Evolutionary conservation across 2,888 invertebrate species (phyloP).

Genomic region (Cheilosia variabilis): DNA sequence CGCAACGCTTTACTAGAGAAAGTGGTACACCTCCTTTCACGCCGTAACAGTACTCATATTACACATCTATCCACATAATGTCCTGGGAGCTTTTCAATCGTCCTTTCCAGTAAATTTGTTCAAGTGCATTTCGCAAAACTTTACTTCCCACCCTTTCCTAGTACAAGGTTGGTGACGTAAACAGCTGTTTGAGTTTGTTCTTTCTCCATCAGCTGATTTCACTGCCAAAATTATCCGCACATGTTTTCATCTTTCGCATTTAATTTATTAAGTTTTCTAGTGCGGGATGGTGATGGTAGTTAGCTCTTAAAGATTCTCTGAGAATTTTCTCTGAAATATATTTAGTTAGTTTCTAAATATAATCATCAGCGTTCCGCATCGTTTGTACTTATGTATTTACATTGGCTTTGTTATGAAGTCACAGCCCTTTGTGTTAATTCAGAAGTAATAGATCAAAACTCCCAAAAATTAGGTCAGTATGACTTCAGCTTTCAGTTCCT

Average conservation of each 20-base stretch:
- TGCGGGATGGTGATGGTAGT: slow-evolving; percentile 13
- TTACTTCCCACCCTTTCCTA: neutral
- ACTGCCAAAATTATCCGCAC: slow-evolving; percentile 10
- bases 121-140: neutral
- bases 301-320: neutral
- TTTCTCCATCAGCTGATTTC: slow-evolving; percentile 7
- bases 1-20: too few species aligned
- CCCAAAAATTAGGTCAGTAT: slow-evolving; percentile 21
- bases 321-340: neutral
- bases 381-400: neutral
- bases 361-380: neutral
- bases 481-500: neutral
- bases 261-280: slow-evolving; percentile 11
- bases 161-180: neutral
- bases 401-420: neutral
- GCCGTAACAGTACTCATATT: too few species aligned
- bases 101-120: neutral
- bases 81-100: neutral
- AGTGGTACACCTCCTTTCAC: too few species aligned
- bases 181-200: neutral
- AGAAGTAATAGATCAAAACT: neutral
- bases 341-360: neutral
- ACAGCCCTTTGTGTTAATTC: neutral
- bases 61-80: neutral
- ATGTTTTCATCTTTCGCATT: neutral